These are phyloP conservation scores for Aradus depressus DNA, from an alignment of 2,888 invertebrate genomes.

Conservation along the genomic window DNA sequence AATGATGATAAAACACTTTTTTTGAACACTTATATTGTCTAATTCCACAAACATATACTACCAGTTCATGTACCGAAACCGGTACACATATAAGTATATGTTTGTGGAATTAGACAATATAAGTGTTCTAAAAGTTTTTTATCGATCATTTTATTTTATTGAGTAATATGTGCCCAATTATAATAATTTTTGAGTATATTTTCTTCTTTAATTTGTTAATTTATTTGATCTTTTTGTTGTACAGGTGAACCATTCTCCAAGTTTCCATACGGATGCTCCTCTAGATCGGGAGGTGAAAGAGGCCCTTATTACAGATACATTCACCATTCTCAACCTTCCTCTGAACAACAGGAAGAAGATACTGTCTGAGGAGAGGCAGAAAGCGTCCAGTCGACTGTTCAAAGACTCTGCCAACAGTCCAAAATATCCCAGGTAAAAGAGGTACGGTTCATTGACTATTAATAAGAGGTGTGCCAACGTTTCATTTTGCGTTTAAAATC, in stretches of 20 bases:
- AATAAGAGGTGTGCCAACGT: too few relatives aligned
- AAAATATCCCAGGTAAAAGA: neutral
- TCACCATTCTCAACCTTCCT: conserved; percentile 63
- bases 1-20: too few relatives aligned
- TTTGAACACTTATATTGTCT: too few relatives aligned
- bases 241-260: conserved; percentile 84
- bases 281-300: conserved; percentile 81
- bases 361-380: conserved; percentile 2
- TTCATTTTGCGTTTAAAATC: too few relatives aligned
- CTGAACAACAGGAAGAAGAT: conserved; percentile 50
- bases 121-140: neutral
- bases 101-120: too few relatives aligned
- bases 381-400: conserved; percentile 8
- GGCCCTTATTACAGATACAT: conserved; percentile 60
- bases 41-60: too few relatives aligned
- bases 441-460: neutral
- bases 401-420: conserved; percentile 1
- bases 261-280: conserved; percentile 80
- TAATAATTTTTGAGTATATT: neutral
- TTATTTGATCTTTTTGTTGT: conserved; percentile 8
- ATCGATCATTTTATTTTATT: neutral
- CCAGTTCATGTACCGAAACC: too few relatives aligned
- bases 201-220: neutral
- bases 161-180: neutral
- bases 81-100: too few relatives aligned